These are phyloP conservation scores for Notothenia coriiceps DNA, from an alignment of 2,113 vertebrate species.

Conservation along the genomic window DNA sequence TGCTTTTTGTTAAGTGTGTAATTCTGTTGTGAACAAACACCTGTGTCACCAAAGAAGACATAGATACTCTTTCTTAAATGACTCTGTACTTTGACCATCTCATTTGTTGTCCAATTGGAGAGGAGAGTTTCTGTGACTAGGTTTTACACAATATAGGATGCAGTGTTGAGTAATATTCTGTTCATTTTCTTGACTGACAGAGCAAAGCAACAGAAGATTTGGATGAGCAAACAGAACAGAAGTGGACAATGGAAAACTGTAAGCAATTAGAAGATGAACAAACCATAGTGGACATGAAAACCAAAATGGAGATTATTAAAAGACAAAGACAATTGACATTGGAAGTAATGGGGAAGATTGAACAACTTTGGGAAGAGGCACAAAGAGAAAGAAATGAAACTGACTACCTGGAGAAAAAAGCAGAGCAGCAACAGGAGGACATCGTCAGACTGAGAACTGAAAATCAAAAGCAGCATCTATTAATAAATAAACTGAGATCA, in stretches of 20 bases:
- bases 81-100: background rate
- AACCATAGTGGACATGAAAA: constrained; percentile 25
- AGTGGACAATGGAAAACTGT: constrained; percentile 36
- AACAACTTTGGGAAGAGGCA: constrained; percentile 64
- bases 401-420: constrained; percentile 56
- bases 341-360: constrained; percentile 64
- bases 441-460: constrained; percentile 63
- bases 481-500: constrained; percentile 51
- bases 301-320: constrained; percentile 61
- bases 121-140: background rate
- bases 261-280: constrained; percentile 38
- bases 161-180: constrained; percentile 1
- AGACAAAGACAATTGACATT: constrained; percentile 61
- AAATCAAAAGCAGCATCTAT: constrained; percentile 49
- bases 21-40: too few species aligned
- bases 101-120: background rate
- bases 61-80: background rate
- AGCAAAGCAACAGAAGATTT: constrained; percentile 57
- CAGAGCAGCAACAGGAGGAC: constrained; percentile 60
- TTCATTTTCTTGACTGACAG: constrained; percentile 52
- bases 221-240: constrained; percentile 56
- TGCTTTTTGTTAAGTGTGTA: too few species aligned
- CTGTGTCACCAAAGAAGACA: background rate
- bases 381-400: constrained; percentile 60
- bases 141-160: background rate